Conservation (phyloP, 1,140 invertebrate genomes). For the Drosophila melanogaster region Release_6_plus_ISO1_MT NT_033777.3:7998501-7999000, state of each 20-base stretch:
- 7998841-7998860: slow-evolving; percentile 53
- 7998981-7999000: slow-evolving; percentile 14
- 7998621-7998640: slow-evolving; percentile 70
- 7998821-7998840: slow-evolving; percentile 4
- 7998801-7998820: slow-evolving; percentile 50
- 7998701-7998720: slow-evolving; percentile 49
- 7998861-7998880: slow-evolving; percentile 59
- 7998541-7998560: no score
- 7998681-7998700: slow-evolving; percentile 51
- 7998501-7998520: no score
- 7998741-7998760: slow-evolving; percentile 28
- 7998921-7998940: slow-evolving; percentile 66
- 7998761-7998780: slow-evolving; percentile 7
- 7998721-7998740: slow-evolving; percentile 56
- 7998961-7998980: slow-evolving; percentile 6
- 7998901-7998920: slow-evolving; percentile 57
- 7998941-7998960: slow-evolving; percentile 18
- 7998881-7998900: slow-evolving; percentile 47
- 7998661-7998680: slow-evolving; percentile 58
- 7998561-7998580: slow-evolving; percentile 28
- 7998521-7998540: no score
- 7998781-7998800: slow-evolving; percentile 33
- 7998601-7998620: slow-evolving; percentile 81
- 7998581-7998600: slow-evolving; percentile 39
- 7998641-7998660: slow-evolving; percentile 72